Conservation (phyloP, 2,888 invertebrate species). For the Stenodema calcarata region DNA sequence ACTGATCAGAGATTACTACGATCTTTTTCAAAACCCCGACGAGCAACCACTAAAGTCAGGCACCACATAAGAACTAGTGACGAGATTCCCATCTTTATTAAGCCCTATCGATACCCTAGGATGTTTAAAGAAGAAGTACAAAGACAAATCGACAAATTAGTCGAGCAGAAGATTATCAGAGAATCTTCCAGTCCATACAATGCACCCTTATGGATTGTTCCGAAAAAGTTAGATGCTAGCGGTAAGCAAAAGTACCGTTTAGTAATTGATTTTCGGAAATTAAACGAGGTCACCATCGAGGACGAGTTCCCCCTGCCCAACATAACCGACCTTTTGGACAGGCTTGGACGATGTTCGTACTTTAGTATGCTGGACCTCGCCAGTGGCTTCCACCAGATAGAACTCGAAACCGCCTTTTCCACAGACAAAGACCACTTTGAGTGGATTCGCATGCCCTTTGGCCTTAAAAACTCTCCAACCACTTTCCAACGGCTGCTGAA, state of each 20-base stretch:
- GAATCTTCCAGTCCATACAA: too few relatives aligned
- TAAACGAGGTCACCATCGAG: conserved; percentile 42
- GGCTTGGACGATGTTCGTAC: conserved; percentile 6
- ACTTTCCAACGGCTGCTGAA: conserved; percentile 44
- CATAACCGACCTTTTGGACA: conserved; percentile 43
- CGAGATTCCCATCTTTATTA: too few relatives aligned
- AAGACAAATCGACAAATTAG: too few relatives aligned
- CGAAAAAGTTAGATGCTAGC: too few relatives aligned
- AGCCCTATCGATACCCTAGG: too few relatives aligned
- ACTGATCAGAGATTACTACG: background rate
- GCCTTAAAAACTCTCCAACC: conserved; percentile 35
- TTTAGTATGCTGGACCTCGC: background rate
- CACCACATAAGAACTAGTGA: too few relatives aligned
- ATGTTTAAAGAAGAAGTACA: too few relatives aligned
- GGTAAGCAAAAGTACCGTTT: conserved; percentile 34
- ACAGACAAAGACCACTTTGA: conserved; percentile 43
- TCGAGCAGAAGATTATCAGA: too few relatives aligned
- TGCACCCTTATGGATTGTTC: too few relatives aligned
- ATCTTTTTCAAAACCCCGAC: too few relatives aligned
- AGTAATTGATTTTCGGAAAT: conserved; percentile 46
- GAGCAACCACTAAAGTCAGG: background rate
- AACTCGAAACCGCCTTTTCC: conserved; percentile 26
- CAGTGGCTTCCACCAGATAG: background rate
- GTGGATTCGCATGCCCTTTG: conserved; percentile 46
- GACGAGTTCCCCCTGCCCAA: conserved; percentile 47